Percentiles rank a stretch among this genome's conserved stretches.
These are phyloP conservation scores for Stegodyphus mimosarum DNA, from an alignment of 1,140 invertebrate genomes.

Conservation along the genomic window DNA sequence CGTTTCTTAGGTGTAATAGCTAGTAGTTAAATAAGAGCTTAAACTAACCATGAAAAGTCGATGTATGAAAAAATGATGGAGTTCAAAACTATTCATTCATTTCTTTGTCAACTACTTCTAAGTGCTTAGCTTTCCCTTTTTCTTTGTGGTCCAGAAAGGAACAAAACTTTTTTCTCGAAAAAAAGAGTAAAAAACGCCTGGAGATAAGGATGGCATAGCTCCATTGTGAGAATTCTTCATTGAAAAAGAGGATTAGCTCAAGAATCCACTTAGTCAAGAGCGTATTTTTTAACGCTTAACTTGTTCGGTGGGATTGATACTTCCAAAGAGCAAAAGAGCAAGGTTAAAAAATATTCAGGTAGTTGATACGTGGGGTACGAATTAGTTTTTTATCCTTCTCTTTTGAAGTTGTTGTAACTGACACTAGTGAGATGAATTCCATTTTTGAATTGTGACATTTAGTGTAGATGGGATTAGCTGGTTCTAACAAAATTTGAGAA, in stretches of 20 bases:
- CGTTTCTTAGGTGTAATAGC: not conserved
- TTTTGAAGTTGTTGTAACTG: no score
- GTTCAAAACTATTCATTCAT: conserved; percentile 12
- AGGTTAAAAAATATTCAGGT: not conserved
- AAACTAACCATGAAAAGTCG: not conserved
- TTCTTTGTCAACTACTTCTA: conserved; percentile 6
- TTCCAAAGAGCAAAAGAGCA: not conserved
- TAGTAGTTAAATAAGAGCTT: not conserved
- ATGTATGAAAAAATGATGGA: conserved; percentile 16
- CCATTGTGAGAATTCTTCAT: conserved; percentile 24
- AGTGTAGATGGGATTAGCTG: no score
- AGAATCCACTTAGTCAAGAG: conserved; percentile 35
- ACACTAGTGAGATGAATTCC: no score
- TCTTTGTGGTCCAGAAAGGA: not conserved
- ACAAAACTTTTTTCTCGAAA: not conserved
- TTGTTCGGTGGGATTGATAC: conserved; percentile 11
- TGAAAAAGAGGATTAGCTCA: conserved; percentile 37
- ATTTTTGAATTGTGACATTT: no score
- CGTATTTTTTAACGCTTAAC: conserved; percentile 32
- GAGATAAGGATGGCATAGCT: conserved; percentile 20
- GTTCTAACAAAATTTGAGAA: no score
- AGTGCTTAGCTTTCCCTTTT: conserved; percentile 12
- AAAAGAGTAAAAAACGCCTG: no score
- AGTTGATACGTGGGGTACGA: no score
- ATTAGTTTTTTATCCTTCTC: no score